A percentile compares a stretch with the other conserved stretches of the same genome.
phyloP scores from a whole-genome alignment of 2,797 vertebrate species.

The Apogon talboti region DNA sequence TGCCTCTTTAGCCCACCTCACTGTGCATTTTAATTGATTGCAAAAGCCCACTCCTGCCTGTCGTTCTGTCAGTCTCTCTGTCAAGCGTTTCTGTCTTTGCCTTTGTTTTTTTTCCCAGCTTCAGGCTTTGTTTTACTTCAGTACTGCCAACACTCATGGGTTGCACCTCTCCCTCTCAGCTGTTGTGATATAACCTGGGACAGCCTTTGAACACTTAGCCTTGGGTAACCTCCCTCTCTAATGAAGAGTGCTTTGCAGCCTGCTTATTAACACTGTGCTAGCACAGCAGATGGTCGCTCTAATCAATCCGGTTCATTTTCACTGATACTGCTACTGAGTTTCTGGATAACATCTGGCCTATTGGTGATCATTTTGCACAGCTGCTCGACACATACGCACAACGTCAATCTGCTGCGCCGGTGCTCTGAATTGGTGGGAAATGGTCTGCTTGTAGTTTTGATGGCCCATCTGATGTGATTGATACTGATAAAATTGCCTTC shows the following conservation, averaged over 20 bases:
- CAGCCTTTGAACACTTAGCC: conserved; percentile 62
- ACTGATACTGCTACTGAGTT: conserved; percentile 51
- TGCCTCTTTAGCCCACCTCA: conserved; percentile 28
- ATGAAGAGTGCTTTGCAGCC: conserved; percentile 49
- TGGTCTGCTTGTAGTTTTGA: conserved; percentile 37
- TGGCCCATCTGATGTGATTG: conserved; percentile 27
- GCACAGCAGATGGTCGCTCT: conserved; percentile 64
- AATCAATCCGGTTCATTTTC: conserved; percentile 67
- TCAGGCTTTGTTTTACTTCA: conserved; percentile 17
- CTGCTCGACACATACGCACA: conserved; percentile 57
- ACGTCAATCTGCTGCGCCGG: conserved; percentile 45
- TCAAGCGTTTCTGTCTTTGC: conserved; percentile 10
- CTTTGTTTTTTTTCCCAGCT: conserved; percentile 13
- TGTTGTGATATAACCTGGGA: conserved; percentile 42
- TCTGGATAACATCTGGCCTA: conserved; percentile 67
- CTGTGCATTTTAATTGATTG: conserved; percentile 50
- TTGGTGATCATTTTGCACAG: conserved; percentile 62
- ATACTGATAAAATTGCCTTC: conserved; percentile 32
- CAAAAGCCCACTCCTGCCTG: conserved; percentile 16
- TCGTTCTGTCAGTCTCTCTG: conserved; percentile 3
- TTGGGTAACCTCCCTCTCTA: conserved; percentile 54
- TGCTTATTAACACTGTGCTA: conserved; percentile 58
- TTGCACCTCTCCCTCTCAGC: conserved; percentile 46
- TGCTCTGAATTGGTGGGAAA: conserved; percentile 25
- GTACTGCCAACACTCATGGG: conserved; percentile 19